These are phyloP conservation scores for Calyptommatus sinebrachiatus DNA, from an alignment of 2,113 vertebrate genomes.

Conservation along the genomic window DNA sequence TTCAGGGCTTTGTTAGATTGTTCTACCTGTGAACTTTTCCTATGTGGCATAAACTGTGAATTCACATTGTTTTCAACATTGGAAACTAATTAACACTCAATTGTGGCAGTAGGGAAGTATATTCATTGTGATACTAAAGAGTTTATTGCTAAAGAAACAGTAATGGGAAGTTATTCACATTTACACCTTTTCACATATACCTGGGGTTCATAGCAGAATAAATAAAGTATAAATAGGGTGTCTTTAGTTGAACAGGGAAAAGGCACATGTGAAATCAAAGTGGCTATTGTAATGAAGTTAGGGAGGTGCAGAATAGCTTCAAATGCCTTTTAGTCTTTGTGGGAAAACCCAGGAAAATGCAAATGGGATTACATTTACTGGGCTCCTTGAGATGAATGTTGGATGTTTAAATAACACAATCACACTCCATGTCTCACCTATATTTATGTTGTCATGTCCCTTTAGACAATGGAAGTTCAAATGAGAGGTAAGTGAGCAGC, in stretches of 20 bases:
- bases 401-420: too few relatives aligned
- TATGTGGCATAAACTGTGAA: conserved; percentile 8
- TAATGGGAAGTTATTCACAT: not conserved
- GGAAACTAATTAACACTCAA: conserved; percentile 34
- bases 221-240: not conserved
- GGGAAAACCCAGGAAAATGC: too few relatives aligned
- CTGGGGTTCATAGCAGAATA: not conserved
- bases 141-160: conserved; percentile 1
- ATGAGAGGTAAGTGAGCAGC: too few relatives aligned
- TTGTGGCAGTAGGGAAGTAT: conserved; percentile 6
- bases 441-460: too few relatives aligned
- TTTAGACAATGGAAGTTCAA: too few relatives aligned
- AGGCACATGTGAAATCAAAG: not conserved
- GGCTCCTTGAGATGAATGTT: too few relatives aligned
- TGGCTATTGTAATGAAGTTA: not conserved
- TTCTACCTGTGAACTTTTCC: conserved; percentile 22
- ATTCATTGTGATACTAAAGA: conserved; percentile 18
- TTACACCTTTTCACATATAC: not conserved
- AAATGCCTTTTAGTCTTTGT: too few relatives aligned
- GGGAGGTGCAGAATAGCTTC: too few relatives aligned
- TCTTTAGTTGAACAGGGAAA: not conserved
- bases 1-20: conserved; percentile 29
- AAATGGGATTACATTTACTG: too few relatives aligned
- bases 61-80: conserved; percentile 33
- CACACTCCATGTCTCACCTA: too few relatives aligned